Percentiles rank a stretch among this genome's conserved stretches.
These are phyloP conservation scores for Melikaiella ostensackeni DNA, from an alignment of 2,888 invertebrate genomes.

Conservation along the genomic window DNA sequence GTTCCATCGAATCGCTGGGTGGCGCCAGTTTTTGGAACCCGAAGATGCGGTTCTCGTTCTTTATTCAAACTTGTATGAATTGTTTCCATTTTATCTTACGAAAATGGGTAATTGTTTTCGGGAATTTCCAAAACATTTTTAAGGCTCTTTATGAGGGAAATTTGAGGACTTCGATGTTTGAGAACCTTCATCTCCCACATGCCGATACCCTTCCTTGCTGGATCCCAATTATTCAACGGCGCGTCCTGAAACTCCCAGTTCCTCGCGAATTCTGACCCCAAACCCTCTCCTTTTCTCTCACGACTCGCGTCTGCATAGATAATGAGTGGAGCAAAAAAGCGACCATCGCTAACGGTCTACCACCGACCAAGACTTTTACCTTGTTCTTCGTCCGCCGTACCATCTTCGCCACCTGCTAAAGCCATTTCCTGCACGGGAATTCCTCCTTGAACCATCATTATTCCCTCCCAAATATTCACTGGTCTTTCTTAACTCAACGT, in stretches of 20 bases:
- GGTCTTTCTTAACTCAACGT: constrained; percentile 1
- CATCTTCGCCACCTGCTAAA: constrained; percentile 58
- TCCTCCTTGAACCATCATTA: constrained; percentile 62
- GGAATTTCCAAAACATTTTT: neutral
- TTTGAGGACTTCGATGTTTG: constrained; percentile 39
- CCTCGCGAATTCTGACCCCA: constrained; percentile 53
- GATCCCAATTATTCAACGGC: constrained; percentile 57
- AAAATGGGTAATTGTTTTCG: neutral
- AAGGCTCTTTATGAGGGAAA: neutral
- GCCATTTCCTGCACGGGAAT: constrained; percentile 64
- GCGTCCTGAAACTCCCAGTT: constrained; percentile 55
- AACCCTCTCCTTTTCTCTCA: constrained; percentile 41
- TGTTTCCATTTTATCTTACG: too few relatives aligned
- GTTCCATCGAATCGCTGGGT: too few relatives aligned
- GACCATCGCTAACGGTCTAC: constrained; percentile 45
- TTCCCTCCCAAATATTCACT: constrained; percentile 47
- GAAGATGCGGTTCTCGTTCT: too few relatives aligned
- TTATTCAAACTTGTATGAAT: too few relatives aligned
- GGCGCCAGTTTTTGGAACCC: too few relatives aligned
- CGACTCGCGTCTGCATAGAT: constrained; percentile 60
- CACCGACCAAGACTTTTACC: constrained; percentile 35
- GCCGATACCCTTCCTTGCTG: constrained; percentile 41
- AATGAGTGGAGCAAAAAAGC: constrained; percentile 53
- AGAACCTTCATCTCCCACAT: constrained; percentile 47
- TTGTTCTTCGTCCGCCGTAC: constrained; percentile 51